phyloP scores from a whole-genome alignment of 2,113 vertebrate genomes.

The Mungos mungo region DNA sequence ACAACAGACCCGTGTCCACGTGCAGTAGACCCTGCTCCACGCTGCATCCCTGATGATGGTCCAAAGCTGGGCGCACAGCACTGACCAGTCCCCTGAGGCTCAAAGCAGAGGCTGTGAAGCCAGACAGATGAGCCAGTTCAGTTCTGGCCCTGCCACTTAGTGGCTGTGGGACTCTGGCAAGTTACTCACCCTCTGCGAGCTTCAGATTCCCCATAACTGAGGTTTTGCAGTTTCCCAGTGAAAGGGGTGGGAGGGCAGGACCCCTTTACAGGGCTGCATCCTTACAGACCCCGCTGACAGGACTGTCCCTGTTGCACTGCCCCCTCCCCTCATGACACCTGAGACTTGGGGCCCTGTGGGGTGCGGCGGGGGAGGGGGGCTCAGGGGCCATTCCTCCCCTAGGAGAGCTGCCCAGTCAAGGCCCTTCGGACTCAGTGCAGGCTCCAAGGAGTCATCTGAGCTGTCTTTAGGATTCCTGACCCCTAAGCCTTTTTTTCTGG shows the following conservation, averaged over 20 bases:
- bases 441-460: neutral
- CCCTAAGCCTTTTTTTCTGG: neutral
- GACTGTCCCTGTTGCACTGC: accelerated
- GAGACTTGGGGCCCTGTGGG: neutral
- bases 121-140: accelerated
- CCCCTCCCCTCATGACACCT: accelerated
- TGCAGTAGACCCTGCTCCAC: accelerated
- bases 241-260: neutral
- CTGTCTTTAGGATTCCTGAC: no score
- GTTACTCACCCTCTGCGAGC: neutral
- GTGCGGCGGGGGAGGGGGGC: no score
- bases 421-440: neutral
- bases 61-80: accelerated
- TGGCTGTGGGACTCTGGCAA: neutral
- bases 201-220: neutral
- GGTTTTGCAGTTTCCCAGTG: neutral
- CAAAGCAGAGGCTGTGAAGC: neutral
- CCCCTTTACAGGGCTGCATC: no score
- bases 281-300: neutral
- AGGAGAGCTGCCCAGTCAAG: neutral
- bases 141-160: neutral
- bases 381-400: neutral
- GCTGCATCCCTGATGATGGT: accelerated
- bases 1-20: accelerated
- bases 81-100: accelerated